Evolutionary conservation across 2,797 vertebrate species (phyloP).

Genomic region (Syndactyla subalaris): DNA sequence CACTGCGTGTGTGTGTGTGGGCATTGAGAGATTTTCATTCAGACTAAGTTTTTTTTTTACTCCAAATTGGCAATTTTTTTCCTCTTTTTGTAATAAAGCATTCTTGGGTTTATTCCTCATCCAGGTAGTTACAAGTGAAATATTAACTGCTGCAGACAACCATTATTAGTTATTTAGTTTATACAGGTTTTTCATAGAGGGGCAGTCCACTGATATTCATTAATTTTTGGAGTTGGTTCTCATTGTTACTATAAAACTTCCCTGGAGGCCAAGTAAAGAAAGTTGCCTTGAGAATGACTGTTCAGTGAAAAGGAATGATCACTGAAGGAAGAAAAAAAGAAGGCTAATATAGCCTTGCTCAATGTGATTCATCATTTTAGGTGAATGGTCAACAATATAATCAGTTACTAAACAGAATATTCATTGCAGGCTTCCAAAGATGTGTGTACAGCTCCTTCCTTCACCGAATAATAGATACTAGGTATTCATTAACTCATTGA

Average conservation of each 20-base stretch:
- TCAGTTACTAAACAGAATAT: neutral
- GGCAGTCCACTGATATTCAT: fast-evolving
- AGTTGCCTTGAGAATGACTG: neutral
- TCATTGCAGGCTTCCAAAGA: neutral
- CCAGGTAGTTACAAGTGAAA: neutral
- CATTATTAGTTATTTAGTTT: neutral
- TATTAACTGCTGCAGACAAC: neutral
- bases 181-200: neutral
- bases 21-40: neutral
- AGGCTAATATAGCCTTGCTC: neutral
- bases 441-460: neutral
- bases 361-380: neutral
- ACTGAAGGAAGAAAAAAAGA: neutral
- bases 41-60: neutral
- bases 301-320: neutral
- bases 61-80: neutral
- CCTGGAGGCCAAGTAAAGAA: neutral
- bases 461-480: neutral
- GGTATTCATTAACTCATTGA: neutral
- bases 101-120: neutral
- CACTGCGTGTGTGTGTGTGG: too few relatives aligned
- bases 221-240: neutral
- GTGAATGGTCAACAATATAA: neutral
- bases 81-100: neutral
- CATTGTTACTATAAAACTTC: neutral